Conservation (phyloP, 2,888 invertebrate species). For the Nomada ruficornis region DNA sequence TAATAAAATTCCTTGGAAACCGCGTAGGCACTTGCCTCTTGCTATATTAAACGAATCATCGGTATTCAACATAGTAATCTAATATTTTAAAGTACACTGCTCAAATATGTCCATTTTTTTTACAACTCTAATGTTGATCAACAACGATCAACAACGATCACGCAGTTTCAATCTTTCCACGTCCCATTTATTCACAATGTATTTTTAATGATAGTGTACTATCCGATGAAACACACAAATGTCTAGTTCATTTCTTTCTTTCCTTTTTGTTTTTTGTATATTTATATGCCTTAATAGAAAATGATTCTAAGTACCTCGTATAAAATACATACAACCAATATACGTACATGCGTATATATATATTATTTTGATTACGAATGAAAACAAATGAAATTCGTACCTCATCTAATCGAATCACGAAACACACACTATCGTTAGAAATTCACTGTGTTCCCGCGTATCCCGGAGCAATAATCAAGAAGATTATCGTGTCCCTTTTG, state of each 20-base stretch:
- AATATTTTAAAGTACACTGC: slow-evolving; percentile 46
- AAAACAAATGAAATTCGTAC: slow-evolving; percentile 44
- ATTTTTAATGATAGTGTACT: slow-evolving; percentile 61
- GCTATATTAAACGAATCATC: slow-evolving; percentile 28
- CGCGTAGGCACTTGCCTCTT: slow-evolving; percentile 52
- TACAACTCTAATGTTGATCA: slow-evolving; percentile 6
- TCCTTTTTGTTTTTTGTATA: not conserved
- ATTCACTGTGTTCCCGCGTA: slow-evolving; percentile 55
- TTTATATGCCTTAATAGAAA: slow-evolving; percentile 25
- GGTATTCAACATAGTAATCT: slow-evolving; percentile 43
- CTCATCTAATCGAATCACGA: slow-evolving; percentile 16
- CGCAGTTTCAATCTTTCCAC: slow-evolving; percentile 31
- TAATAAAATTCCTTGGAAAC: slow-evolving; percentile 36
- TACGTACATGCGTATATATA: slow-evolving; percentile 17
- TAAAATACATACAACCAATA: slow-evolving; percentile 49
- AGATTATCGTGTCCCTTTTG: slow-evolving; percentile 38
- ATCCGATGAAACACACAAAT: slow-evolving; percentile 20
- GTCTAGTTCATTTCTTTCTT: slow-evolving; percentile 2
- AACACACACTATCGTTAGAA: slow-evolving; percentile 61
- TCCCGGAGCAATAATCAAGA: slow-evolving; percentile 30
- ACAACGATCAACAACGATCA: slow-evolving; percentile 24
- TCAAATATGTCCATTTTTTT: slow-evolving; percentile 32
- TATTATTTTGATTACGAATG: slow-evolving; percentile 32
- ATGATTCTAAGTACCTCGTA: slow-evolving; percentile 56
- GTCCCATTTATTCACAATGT: slow-evolving; percentile 47